A percentile compares a stretch with the other conserved stretches of the same genome.
phyloP scores from a whole-genome alignment of 2,113 vertebrate genomes.

The Paraplagusia blochii region DNA sequence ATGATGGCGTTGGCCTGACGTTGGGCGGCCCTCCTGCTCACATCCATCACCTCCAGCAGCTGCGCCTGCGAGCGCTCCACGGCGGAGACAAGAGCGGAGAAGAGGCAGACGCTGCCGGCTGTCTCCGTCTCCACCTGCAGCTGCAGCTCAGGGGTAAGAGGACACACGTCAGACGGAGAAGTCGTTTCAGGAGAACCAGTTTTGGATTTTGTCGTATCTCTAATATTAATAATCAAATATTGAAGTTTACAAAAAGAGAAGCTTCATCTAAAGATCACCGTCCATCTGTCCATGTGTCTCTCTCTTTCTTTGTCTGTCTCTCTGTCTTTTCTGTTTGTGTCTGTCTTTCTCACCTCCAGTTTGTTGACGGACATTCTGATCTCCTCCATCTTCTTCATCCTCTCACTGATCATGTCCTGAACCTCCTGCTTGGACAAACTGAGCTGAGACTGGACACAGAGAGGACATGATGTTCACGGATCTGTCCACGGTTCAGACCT shows the following conservation, averaged over 20 bases:
- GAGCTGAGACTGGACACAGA: constrained; percentile 49
- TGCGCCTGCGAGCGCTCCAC: constrained; percentile 63
- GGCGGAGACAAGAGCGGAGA: constrained; percentile 46
- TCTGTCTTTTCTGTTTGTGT: neutral
- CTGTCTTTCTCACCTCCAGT: constrained; percentile 48
- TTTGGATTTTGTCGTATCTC: too few relatives aligned
- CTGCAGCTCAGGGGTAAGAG: constrained; percentile 24
- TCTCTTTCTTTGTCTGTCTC: too few relatives aligned
- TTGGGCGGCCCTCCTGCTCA: constrained; percentile 42
- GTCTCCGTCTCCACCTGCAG: constrained; percentile 52
- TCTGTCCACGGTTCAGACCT: too few relatives aligned
- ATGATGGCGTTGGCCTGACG: constrained; percentile 57
- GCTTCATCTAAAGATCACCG: too few relatives aligned
- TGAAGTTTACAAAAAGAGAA: too few relatives aligned
- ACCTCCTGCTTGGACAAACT: constrained; percentile 45
- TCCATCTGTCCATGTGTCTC: too few relatives aligned
- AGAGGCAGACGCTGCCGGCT: constrained; percentile 45
- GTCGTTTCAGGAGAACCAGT: too few relatives aligned
- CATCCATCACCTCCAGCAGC: constrained; percentile 66
- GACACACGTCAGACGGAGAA: too few relatives aligned
- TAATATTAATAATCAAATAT: too few relatives aligned
- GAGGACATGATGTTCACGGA: neutral
- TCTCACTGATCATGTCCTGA: constrained; percentile 65
- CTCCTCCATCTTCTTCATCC: constrained; percentile 63
- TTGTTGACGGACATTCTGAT: constrained; percentile 53